Conservation (phyloP, 2,888 invertebrate species). For the Brachypterus glaber region DNA sequence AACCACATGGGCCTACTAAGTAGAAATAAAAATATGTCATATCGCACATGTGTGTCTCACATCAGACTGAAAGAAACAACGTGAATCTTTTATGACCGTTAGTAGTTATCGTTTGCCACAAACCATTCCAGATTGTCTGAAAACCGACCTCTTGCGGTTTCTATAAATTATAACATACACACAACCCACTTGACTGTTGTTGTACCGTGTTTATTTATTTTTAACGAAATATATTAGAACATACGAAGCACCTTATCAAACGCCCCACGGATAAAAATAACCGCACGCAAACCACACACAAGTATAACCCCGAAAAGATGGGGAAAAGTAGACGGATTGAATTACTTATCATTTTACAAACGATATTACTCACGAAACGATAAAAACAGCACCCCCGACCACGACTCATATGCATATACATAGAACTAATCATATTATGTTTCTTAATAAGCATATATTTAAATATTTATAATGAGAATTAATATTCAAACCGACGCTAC, state of each 20-base stretch:
- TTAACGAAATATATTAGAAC: conserved; percentile 33
- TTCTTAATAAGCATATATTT: too few species aligned
- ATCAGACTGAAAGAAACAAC: conserved; percentile 14
- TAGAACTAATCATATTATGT: too few species aligned
- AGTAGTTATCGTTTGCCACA: conserved; percentile 23
- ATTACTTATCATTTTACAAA: conserved; percentile 26
- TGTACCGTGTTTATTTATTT: conserved; percentile 35
- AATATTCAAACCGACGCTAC: too few species aligned
- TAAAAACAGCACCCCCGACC: neutral
- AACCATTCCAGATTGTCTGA: conserved; percentile 33
- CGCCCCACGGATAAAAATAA: conserved; percentile 28
- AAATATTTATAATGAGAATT: too few species aligned
- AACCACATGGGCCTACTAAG: conserved; percentile 28
- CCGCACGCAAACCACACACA: conserved; percentile 26
- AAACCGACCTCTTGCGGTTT: conserved; percentile 34
- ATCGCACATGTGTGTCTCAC: conserved; percentile 6
- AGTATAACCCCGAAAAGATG: conserved; percentile 14
- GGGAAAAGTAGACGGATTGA: conserved; percentile 20
- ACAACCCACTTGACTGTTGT: conserved; percentile 28
- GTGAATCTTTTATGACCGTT: conserved; percentile 32
- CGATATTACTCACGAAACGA: conserved; percentile 23
- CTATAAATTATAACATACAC: conserved; percentile 34
- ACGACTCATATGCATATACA: too few species aligned
- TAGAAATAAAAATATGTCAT: conserved; percentile 18
- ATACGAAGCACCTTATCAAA: too few species aligned